Evolutionary conservation across 2,113 vertebrate genomes (phyloP), one percentile per base, ranked within the genome.

Genomic region (Macquaria ambigua): DNA sequence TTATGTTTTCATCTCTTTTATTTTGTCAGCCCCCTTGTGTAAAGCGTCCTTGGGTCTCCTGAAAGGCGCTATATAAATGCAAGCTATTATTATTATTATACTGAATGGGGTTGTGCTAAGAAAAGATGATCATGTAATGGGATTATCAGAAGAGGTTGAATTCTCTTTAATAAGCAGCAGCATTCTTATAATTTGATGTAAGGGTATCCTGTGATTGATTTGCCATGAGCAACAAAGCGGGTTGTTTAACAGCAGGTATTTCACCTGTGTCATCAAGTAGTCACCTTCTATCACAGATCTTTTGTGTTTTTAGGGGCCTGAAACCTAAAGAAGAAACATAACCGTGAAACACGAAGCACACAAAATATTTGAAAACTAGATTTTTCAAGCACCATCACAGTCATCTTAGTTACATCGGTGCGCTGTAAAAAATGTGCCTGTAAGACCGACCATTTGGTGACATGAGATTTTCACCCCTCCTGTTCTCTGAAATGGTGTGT

Each of bases 391-490:
- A 55, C 31, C 58, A 34, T 53, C 18, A 10, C 21, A 23, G 41
- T 25, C 67, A 46, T 58, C 31, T 43, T 23, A 56, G 18, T 25
- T 28, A 8, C 9, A 75, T 59, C 63, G 58, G 15, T 9, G 7
- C 0, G 6, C 75, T 41, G n/a, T 28, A 1, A 43, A 58, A 68
- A 28, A 6, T 34, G 8, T 31, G 23, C 6, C 41, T 81, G 50
- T 0, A 34, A 31, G 3, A 43, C 15, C 4, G 10, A 67, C 20
- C 11, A 41, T 75, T 41, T 86, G 34, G 58, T 50, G 31, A 82
- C 25, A 52, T 69, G n/a, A 50, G n/a, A 69, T 41, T 73, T 28
- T 50, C 72, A 55, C 20, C 59, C 71, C 25, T 52, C n/a, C 71
- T 25, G 18, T n/a, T 79, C 48, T 63, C 72, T 3, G n/a, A 68